Conservation (phyloP, 92 coral and sea anemone genomes). For the Bergia puertoricense region DNA sequence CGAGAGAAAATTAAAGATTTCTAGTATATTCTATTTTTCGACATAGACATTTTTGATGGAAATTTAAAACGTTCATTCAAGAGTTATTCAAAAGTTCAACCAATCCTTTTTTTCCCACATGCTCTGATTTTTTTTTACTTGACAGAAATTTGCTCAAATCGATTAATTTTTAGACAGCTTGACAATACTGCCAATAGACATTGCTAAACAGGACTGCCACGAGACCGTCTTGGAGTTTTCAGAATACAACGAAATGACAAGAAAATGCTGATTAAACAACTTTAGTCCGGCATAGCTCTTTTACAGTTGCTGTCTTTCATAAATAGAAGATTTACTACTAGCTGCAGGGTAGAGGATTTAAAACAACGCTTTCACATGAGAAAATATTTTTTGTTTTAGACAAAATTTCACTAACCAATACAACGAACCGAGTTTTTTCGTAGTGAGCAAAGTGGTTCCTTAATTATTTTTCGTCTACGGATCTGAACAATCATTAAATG, state of each 20-base stretch:
- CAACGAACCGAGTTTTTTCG: too few species aligned
- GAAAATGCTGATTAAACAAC: too few species aligned
- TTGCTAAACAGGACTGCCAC: neutral
- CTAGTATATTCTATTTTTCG: neutral
- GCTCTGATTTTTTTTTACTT: too few species aligned
- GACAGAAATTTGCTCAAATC: neutral
- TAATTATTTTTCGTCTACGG: neutral
- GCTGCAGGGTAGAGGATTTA: neutral
- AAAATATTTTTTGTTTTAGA: too few species aligned
- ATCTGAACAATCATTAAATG: neutral
- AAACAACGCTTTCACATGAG: neutral
- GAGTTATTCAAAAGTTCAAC: too few species aligned
- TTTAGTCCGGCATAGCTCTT: too few species aligned
- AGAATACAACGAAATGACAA: neutral
- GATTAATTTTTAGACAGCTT: neutral
- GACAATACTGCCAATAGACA: neutral
- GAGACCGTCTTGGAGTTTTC: neutral
- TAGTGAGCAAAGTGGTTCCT: neutral
- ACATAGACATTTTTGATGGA: neutral
- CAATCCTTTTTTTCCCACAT: too few species aligned
- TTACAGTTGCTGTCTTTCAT: neutral
- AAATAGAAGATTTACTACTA: neutral
- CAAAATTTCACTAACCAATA: too few species aligned
- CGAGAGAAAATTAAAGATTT: neutral
- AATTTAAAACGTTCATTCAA: neutral